Percentiles rank a stretch among this genome's conserved stretches.
These are phyloP conservation scores for Pelodytes ibericus DNA, from an alignment of 2,797 vertebrate species.

Conservation along the genomic window DNA sequence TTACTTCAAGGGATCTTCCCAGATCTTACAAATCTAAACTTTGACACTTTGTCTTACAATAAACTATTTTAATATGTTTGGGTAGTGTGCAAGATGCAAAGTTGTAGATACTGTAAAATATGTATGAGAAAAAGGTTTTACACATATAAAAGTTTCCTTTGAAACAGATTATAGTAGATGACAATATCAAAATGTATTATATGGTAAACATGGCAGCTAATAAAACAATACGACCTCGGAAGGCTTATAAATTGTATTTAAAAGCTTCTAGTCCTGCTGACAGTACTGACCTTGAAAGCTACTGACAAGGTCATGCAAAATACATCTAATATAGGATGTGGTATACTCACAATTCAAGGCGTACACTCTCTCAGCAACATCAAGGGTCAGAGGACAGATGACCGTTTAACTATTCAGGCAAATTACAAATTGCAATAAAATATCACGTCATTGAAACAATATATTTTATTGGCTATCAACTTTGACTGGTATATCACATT, in stretches of 20 bases:
- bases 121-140: neutral
- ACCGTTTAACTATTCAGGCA: neutral
- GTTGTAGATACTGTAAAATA: neutral
- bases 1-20: no score
- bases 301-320: slow-evolving; percentile 20
- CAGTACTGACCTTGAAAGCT: slow-evolving; percentile 36
- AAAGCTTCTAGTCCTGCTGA: neutral
- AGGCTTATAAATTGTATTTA: slow-evolving; percentile 29
- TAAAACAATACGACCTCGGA: slow-evolving; percentile 19
- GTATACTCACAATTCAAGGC: neutral
- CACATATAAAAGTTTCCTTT: neutral
- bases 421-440: neutral
- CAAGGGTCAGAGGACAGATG: neutral
- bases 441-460: slow-evolving; percentile 13
- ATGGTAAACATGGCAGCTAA: slow-evolving; percentile 17
- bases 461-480: slow-evolving; percentile 10
- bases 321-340: slow-evolving; percentile 24
- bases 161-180: neutral
- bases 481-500: slow-evolving; percentile 9
- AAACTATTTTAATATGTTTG: neutral
- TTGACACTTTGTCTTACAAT: neutral
- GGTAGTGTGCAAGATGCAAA: neutral
- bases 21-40: neutral
- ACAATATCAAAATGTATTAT: neutral
- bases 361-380: neutral